These are phyloP conservation scores for Ictalurus furcatus DNA, from an alignment of 2,113 vertebrate species.

Conservation along the genomic window DNA sequence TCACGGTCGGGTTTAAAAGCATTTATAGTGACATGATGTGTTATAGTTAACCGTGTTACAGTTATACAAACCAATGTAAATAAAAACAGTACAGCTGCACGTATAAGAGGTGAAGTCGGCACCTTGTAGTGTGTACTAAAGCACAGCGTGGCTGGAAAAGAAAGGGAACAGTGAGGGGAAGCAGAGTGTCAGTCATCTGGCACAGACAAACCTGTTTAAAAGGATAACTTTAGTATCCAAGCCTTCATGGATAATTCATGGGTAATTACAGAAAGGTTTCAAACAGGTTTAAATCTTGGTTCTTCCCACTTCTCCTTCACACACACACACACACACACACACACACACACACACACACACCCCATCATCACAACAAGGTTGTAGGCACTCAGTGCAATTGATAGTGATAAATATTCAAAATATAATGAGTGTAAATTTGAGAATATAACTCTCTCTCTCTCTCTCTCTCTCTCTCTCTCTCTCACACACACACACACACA, in stretches of 20 bases:
- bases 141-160: constrained; percentile 32
- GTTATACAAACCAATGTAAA: not conserved
- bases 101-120: not conserved
- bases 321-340: constrained; percentile 49
- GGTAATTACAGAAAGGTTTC: constrained; percentile 95
- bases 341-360: constrained; percentile 43
- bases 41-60: too few relatives aligned
- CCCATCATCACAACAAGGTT: constrained; percentile 78
- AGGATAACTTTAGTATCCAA: constrained; percentile 61
- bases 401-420: constrained; percentile 88
- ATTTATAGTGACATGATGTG: not conserved
- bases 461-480: too few relatives aligned
- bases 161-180: not conserved
- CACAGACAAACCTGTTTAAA: constrained; percentile 43
- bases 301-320: constrained; percentile 62
- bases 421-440: constrained; percentile 74
- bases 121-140: constrained; percentile 22
- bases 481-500: too few relatives aligned
- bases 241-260: constrained; percentile 94
- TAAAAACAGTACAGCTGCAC: not conserved
- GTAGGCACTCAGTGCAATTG: constrained; percentile 83
- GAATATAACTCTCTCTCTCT: not conserved
- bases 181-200: constrained; percentile 43
- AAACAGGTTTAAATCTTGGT: constrained; percentile 89
- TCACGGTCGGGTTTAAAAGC: not conserved